phyloP scores from a whole-genome alignment of 2,113 vertebrate species.

The Phodopus roborovskii region DNA sequence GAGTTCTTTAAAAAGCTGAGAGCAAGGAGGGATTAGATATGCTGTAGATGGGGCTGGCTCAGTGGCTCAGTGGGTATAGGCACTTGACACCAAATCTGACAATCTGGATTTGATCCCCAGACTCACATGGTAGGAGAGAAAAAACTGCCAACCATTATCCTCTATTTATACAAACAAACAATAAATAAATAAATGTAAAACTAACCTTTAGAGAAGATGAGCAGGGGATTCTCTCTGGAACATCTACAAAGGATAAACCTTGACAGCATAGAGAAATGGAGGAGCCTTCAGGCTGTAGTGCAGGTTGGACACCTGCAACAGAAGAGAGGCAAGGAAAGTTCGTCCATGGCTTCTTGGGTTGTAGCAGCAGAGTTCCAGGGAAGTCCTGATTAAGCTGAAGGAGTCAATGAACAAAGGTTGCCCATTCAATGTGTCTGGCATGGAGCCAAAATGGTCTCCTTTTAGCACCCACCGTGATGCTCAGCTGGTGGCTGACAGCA shows the following conservation, averaged over 20 bases:
- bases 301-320: background rate
- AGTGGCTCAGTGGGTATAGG: no score
- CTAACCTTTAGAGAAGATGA: background rate
- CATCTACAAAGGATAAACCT: background rate
- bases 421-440: background rate
- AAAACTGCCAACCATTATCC: background rate
- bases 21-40: background rate
- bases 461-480: background rate
- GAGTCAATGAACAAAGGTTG: background rate
- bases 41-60: background rate
- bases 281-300: background rate
- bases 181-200: background rate
- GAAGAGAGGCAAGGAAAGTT: background rate
- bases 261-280: background rate
- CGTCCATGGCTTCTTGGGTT: background rate
- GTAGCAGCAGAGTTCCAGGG: background rate
- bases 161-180: background rate
- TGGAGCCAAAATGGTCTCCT: background rate
- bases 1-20: background rate
- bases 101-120: background rate
- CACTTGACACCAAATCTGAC: background rate
- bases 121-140: background rate
- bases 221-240: background rate
- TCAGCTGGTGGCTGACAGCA: background rate
- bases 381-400: background rate